Evolutionary conservation across 1,140 invertebrate species (phyloP).

Genomic region (Drosophila teissieri): DNA sequence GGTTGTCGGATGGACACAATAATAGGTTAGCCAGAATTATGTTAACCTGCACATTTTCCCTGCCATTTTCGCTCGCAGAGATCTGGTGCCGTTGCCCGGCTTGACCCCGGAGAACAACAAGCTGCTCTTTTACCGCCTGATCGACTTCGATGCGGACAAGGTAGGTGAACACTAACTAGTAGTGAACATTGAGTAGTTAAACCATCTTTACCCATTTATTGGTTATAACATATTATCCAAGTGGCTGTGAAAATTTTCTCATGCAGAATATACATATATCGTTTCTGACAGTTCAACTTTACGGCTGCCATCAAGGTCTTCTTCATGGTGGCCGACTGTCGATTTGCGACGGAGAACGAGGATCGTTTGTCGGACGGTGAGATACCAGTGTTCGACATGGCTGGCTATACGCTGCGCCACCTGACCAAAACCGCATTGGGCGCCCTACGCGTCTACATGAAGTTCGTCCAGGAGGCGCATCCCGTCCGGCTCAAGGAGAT

Average conservation of each 20-base stretch:
- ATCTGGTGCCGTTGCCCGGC: constrained; percentile 86
- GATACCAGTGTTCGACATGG: constrained; percentile 89
- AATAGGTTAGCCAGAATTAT: not conserved
- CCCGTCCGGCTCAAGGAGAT: constrained; percentile 90
- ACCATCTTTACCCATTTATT: not conserved
- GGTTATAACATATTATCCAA: not conserved
- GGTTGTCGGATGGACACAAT: not conserved
- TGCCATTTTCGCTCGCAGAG: constrained; percentile 71
- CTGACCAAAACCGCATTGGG: constrained; percentile 87
- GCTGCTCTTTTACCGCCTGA: constrained; percentile 87
- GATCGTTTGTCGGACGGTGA: constrained; percentile 86
- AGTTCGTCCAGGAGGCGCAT: constrained; percentile 91
- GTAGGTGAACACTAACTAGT: constrained; percentile 22
- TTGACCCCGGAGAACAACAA: constrained; percentile 86
- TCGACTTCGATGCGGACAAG: constrained; percentile 86
- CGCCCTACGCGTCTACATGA: constrained; percentile 88
- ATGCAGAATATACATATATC: not conserved
- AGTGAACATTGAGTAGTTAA: not conserved
- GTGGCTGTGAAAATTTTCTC: not conserved
- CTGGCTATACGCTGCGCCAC: constrained; percentile 87
- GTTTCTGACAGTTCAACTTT: constrained; percentile 86
- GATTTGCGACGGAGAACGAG: constrained; percentile 85
- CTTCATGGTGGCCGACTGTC: constrained; percentile 89
- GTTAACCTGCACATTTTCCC: constrained; percentile 58
- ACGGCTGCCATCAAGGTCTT: constrained; percentile 89